Evolutionary conservation across 2,888 invertebrate genomes (phyloP).

Genomic region (Penaeus monodon): DNA sequence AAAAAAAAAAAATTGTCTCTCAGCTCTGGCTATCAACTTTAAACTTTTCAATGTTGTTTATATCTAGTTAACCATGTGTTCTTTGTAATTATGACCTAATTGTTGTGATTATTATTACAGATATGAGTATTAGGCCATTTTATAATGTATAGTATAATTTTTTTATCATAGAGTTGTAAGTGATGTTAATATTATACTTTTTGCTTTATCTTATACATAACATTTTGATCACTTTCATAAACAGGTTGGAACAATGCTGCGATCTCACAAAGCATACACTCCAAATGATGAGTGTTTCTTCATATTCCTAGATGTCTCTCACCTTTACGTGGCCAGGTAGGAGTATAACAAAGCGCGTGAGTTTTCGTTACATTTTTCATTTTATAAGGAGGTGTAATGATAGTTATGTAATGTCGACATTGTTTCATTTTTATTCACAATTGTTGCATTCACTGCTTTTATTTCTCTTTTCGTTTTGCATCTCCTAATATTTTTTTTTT

Average conservation of each 20-base stretch:
- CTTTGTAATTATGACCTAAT: too few species aligned
- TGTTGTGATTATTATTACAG: too few species aligned
- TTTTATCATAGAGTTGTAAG: too few species aligned
- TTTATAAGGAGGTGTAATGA: too few species aligned
- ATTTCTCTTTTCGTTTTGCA: background rate
- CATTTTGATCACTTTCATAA: constrained; percentile 5
- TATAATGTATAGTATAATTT: too few species aligned
- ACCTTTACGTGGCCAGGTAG: constrained; percentile 86
- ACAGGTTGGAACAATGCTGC: constrained; percentile 80
- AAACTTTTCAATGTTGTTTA: too few species aligned
- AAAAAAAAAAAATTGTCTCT: too few species aligned
- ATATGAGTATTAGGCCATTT: too few species aligned
- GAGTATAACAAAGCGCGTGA: constrained; percentile 7
- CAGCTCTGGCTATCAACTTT: too few species aligned
- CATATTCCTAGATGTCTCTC: constrained; percentile 85
- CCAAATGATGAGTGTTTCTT: constrained; percentile 88
- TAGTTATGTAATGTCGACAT: background rate
- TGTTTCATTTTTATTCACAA: constrained; percentile 7
- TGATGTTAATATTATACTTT: background rate
- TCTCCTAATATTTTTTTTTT: background rate
- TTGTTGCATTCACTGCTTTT: background rate
- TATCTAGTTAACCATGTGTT: too few species aligned
- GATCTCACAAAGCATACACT: constrained; percentile 85
- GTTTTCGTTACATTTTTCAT: too few species aligned
- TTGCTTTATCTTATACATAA: background rate